A percentile compares a stretch with the other conserved stretches of the same genome.
Conservation (phyloP, 2,888 invertebrate species). For the Adelognathus sp. region DNA sequence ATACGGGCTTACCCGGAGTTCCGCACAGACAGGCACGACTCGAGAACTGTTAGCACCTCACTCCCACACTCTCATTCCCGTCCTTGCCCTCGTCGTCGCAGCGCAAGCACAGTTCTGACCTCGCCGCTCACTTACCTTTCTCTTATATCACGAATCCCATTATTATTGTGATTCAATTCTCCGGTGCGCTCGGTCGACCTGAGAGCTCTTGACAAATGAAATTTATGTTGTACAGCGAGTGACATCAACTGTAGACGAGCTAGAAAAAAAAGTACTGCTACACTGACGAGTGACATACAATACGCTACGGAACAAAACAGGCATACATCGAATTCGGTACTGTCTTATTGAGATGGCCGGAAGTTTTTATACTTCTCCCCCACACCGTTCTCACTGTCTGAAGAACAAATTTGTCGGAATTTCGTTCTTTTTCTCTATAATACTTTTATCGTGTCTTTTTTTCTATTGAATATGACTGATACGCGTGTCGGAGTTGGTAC, state of each 20-base stretch:
- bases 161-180: slow-evolving; percentile 60
- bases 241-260: slow-evolving; percentile 10
- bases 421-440: neutral
- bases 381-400: too few species aligned
- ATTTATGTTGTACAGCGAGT: slow-evolving; percentile 54
- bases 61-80: slow-evolving; percentile 44
- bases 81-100: slow-evolving; percentile 19
- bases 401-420: too few species aligned
- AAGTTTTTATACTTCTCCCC: too few species aligned
- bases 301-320: too few species aligned
- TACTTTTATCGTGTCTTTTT: neutral
- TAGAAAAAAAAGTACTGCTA: neutral
- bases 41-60: slow-evolving; percentile 43
- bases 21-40: slow-evolving; percentile 23
- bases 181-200: slow-evolving; percentile 28
- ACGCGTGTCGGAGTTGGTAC: neutral
- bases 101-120: slow-evolving; percentile 31
- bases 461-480: neutral
- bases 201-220: slow-evolving; percentile 37
- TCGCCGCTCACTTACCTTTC: slow-evolving; percentile 40
- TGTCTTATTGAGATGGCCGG: neutral
- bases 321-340: neutral
- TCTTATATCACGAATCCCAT: slow-evolving; percentile 52
- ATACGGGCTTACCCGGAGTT: slow-evolving; percentile 43
- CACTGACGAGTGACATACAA: too few species aligned